Percentiles rank a stretch among this genome's conserved stretches.
Conservation (phyloP, 2,888 invertebrate species). For the Polymixis flavicincta region DNA sequence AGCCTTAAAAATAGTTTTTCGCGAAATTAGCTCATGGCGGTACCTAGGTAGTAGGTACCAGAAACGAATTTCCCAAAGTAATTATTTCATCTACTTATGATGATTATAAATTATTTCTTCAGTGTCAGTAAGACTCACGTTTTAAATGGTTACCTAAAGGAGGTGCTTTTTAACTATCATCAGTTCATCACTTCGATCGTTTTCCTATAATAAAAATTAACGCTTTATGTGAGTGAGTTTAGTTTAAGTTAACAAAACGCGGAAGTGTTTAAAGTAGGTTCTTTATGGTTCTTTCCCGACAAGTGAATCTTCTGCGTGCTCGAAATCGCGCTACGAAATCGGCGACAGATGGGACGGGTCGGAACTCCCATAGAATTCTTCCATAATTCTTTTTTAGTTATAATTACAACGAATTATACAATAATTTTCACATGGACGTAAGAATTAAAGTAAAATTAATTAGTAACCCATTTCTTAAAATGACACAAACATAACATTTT, state of each 20-base stretch:
- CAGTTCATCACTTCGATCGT: not conserved
- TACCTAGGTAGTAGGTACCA: not conserved
- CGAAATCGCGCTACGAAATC: not conserved
- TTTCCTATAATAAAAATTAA: not conserved
- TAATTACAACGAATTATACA: not conserved
- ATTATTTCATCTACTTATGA: too few relatives aligned
- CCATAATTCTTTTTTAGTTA: not conserved
- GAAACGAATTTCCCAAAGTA: too few relatives aligned
- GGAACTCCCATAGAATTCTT: not conserved
- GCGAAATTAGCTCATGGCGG: not conserved
- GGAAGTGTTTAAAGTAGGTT: not conserved
- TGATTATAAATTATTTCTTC: not conserved
- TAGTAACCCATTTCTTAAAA: slow-evolving; percentile 26
- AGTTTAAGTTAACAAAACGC: not conserved
- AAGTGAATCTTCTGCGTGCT: not conserved
- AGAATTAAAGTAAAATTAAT: slow-evolving; percentile 14
- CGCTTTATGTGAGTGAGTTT: not conserved
- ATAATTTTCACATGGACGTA: not conserved
- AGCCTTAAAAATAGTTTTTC: not conserved
- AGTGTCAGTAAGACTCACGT: not conserved
- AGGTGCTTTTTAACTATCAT: not conserved
- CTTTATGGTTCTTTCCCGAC: not conserved
- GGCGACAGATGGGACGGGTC: not conserved
- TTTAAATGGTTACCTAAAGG: not conserved
- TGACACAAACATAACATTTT: slow-evolving; percentile 32